Percentiles rank a stretch among this genome's conserved stretches.
These are phyloP conservation scores for Mus caroli DNA, from an alignment of 2,797 vertebrate genomes.

Conservation along the genomic window DNA sequence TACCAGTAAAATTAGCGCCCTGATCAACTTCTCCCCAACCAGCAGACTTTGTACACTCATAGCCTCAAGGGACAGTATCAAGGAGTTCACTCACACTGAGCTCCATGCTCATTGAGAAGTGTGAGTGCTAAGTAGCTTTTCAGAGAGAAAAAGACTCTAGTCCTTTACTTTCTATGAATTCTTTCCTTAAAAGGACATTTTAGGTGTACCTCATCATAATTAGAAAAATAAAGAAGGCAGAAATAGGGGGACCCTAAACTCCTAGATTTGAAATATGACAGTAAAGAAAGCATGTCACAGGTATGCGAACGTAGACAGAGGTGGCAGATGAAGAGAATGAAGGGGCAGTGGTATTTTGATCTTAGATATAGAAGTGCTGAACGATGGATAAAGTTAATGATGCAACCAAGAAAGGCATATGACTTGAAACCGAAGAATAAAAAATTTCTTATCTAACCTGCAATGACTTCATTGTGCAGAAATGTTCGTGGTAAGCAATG, in stretches of 20 bases:
- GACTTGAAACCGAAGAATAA: neutral
- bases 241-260: neutral
- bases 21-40: neutral
- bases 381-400: neutral
- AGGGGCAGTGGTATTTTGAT: neutral
- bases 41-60: neutral
- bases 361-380: neutral
- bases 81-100: neutral
- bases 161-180: neutral
- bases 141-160: neutral
- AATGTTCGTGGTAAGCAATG: neutral
- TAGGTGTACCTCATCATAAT: neutral
- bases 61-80: neutral
- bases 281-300: too few relatives aligned
- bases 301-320: too few relatives aligned
- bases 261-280: rapidly evolving
- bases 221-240: neutral
- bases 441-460: neutral
- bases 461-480: neutral
- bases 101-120: neutral
- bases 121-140: neutral
- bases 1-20: neutral
- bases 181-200: neutral
- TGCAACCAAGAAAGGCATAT: neutral
- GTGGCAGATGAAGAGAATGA: rapidly evolving